Evolutionary conservation across 2,797 vertebrate genomes (phyloP).

Genomic region (Xerus rutilus): DNA sequence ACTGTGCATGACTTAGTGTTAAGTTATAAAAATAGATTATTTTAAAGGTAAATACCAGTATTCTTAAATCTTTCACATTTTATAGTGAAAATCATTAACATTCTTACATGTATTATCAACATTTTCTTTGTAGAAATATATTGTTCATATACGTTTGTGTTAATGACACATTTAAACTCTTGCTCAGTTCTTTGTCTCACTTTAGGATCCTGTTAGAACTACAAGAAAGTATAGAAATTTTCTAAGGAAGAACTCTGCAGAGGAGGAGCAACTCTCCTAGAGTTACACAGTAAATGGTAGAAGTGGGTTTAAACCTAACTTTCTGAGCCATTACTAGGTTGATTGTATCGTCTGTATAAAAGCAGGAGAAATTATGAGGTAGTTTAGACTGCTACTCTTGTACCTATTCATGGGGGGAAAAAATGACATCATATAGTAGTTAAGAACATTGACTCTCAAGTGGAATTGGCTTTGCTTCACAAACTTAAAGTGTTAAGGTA

Average conservation of each 20-base stretch:
- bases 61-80: not conserved
- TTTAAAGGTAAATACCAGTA: constrained; percentile 34
- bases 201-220: not conserved
- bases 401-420: not conserved
- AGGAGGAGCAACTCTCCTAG: not conserved
- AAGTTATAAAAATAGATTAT: constrained; percentile 37
- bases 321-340: not conserved
- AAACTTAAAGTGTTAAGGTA: not conserved
- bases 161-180: not conserved
- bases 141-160: not conserved
- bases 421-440: not conserved
- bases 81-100: constrained; percentile 16
- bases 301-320: not conserved
- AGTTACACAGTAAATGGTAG: not conserved
- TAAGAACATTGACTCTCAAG: not conserved
- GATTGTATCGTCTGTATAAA: not conserved
- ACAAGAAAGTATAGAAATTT: not conserved
- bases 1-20: not conserved
- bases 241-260: not conserved
- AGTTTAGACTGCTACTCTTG: not conserved
- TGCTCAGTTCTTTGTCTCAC: not conserved
- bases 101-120: not conserved
- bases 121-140: not conserved
- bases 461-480: not conserved
- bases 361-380: not conserved